phyloP scores from a whole-genome alignment of 2,113 vertebrate species.

The Cavia aperea region DNA sequence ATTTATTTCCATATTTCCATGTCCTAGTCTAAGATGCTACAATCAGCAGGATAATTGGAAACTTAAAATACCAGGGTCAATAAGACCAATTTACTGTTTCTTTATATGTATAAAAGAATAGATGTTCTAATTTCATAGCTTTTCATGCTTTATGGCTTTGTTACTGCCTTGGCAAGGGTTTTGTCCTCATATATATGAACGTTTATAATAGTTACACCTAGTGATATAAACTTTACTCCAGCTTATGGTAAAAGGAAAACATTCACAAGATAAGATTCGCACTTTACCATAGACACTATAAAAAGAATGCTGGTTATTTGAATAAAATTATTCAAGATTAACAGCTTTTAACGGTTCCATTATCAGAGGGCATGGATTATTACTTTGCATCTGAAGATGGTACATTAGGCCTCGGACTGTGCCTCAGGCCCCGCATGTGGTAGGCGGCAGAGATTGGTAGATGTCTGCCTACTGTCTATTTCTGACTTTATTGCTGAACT shows the following conservation, averaged over 20 bases:
- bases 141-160: conserved; percentile 27
- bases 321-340: not conserved
- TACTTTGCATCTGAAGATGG: not conserved
- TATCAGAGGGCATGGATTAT: not conserved
- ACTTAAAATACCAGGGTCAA: conserved; percentile 44
- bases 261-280: conserved; percentile 17
- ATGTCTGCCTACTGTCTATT: not conserved
- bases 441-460: not conserved
- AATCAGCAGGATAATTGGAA: conserved; percentile 61
- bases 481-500: not conserved
- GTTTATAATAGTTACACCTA: conserved; percentile 4
- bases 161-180: conserved; percentile 29
- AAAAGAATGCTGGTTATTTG: not conserved
- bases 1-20: conserved; percentile 46
- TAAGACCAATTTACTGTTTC: conserved; percentile 29
- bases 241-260: not conserved
- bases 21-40: conserved; percentile 43
- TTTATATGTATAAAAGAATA: conserved; percentile 31
- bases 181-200: conserved; percentile 36
- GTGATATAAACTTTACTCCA: conserved; percentile 4
- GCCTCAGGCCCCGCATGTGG: not conserved
- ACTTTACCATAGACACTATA: not conserved
- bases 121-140: conserved; percentile 19
- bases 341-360: not conserved
- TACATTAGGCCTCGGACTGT: not conserved